phyloP scores from a whole-genome alignment of 2,113 vertebrate genomes.

The Rhinolophus ferrumequinum region DNA sequence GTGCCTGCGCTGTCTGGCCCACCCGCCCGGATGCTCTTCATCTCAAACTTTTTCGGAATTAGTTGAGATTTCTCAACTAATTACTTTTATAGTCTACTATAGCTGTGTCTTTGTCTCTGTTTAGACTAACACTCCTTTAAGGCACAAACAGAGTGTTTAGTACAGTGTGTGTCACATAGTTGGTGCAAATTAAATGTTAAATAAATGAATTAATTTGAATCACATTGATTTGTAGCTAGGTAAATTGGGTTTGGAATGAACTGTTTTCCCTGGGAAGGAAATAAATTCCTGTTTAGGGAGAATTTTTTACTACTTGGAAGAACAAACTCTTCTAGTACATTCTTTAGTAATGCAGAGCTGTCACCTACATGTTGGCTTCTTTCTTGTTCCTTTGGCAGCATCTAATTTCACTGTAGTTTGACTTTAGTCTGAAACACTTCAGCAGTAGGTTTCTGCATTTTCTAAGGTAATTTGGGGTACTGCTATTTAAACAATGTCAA shows the following conservation, averaged over 20 bases:
- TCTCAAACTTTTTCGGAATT: background rate
- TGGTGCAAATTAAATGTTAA: conserved; percentile 1
- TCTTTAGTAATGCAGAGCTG: background rate
- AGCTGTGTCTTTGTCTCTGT: background rate
- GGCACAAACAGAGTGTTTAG: background rate
- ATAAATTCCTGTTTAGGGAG: background rate
- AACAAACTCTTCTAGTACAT: background rate
- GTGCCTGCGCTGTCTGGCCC: background rate
- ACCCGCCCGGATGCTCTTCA: background rate
- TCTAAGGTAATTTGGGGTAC: background rate
- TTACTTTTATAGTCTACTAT: background rate
- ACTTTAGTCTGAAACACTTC: background rate
- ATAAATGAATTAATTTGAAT: conserved; percentile 18
- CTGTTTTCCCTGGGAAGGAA: background rate
- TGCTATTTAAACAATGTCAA: background rate
- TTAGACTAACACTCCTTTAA: background rate
- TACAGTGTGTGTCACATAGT: background rate
- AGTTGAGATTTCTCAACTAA: background rate
- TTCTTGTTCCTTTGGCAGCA: background rate
- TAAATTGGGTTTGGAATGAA: conserved; percentile 33
- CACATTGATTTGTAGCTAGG: background rate
- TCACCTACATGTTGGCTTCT: background rate
- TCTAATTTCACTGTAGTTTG: background rate
- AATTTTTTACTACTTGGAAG: background rate
- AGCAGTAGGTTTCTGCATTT: background rate